Conservation (phyloP, 2,113 vertebrate species). For the Brienomyrus longianalis region DNA sequence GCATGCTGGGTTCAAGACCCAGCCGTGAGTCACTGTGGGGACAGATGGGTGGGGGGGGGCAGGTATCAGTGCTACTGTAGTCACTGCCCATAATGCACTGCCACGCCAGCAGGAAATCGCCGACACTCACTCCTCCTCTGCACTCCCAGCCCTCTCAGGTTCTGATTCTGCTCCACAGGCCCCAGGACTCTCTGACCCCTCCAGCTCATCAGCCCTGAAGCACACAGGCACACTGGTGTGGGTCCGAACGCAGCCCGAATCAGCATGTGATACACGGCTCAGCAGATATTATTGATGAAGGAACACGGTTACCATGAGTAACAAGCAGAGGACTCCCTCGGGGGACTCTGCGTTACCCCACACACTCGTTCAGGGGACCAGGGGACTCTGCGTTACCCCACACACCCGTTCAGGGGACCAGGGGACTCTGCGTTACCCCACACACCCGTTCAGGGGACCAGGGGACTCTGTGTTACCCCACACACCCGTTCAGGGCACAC, state of each 20-base stretch:
- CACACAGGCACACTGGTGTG: neutral
- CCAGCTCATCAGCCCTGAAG: neutral
- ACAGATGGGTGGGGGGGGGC: neutral
- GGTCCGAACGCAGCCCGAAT: neutral
- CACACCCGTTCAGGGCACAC: neutral
- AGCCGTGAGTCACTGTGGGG: neutral
- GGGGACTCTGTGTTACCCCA: too few relatives aligned
- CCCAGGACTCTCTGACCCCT: neutral
- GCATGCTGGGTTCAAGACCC: slow-evolving; percentile 3
- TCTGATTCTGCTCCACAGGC: neutral
- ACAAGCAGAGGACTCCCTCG: neutral
- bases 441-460: neutral
- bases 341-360: neutral
- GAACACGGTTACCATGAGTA: slow-evolving; percentile 2
- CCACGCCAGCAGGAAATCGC: neutral
- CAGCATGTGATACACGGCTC: too few relatives aligned
- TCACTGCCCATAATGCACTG: neutral
- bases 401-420: too few relatives aligned
- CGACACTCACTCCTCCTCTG: neutral
- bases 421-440: too few relatives aligned
- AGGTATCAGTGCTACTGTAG: neutral
- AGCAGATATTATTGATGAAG: neutral
- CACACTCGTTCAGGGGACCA: neutral
- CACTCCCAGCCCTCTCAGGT: neutral
- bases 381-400: too few relatives aligned